Base-by-base conservation (phyloP, 2,797 vertebrate species). In the Botia kubotai region DNA sequence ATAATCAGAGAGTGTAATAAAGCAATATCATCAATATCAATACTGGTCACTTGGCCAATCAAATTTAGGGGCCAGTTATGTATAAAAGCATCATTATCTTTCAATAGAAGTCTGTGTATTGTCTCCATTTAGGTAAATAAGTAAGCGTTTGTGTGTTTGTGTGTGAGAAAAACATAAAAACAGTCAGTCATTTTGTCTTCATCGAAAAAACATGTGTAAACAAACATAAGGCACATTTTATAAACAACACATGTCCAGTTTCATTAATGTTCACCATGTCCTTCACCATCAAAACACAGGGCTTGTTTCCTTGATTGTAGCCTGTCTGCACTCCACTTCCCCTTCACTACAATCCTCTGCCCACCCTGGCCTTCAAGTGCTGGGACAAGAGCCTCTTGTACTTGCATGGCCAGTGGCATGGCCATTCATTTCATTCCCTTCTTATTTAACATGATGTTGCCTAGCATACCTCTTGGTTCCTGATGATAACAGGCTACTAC, bases 401-500 rank as follows among this genome's bases (percentile, higher is more conserved):
- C 58, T 23, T 60, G 58, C 58, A 33, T 63, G n/a, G 7, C 57
- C 85, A 62, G 29, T 46, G 48, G 79, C 72, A 76, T 82, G 62
- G 68, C 72, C 66, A 57, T 62, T 69, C 76, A 82, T 79, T 83
- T 72, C n/a, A 26, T 76, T 77, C 75, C 65, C 16, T 43, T 63
- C 78, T 46, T 39, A 6, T 58, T 43, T 21, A 55, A 43, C 68
- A 48, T 39, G 16, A 66, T 68, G 66, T 75, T 84, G 23, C 36
- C 75, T 75, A 67, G 62, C 4, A 2, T 57, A 55, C 16, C 72
- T 68, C 79, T 82, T 11, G n/a, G 46, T 71, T 62, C 16, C 80
- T 84, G 80, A 82, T 84, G 80, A 84, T 52, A 75, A 84, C 79
- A 83, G 79, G 62, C 63, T 52, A 62, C 57, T 52, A 33, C 39